Conservation (phyloP, 2,888 invertebrate genomes). For the Strigamia crassipes region DNA sequence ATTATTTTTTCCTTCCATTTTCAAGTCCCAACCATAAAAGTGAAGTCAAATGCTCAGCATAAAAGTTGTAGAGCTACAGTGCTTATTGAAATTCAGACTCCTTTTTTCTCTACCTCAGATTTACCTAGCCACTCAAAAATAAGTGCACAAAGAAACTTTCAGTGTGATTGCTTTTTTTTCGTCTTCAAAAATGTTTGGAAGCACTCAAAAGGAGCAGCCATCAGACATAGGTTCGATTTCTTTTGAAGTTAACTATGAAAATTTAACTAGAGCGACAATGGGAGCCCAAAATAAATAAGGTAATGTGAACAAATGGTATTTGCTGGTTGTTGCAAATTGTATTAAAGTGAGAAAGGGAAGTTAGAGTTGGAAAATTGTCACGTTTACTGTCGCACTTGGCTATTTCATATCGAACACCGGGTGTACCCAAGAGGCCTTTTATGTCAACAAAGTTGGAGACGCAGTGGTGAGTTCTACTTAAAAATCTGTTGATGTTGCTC, state of each 20-base stretch:
- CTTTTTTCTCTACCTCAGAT: background rate
- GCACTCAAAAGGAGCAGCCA: slow-evolving; percentile 11
- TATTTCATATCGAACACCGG: background rate
- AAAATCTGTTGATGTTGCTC: slow-evolving; percentile 31
- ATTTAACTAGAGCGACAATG: background rate
- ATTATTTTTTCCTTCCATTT: background rate
- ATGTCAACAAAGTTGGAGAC: slow-evolving; percentile 15
- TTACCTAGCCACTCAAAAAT: slow-evolving; percentile 25
- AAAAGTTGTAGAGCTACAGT: background rate
- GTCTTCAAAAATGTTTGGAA: background rate
- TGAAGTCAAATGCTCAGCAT: background rate
- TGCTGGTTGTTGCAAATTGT: background rate
- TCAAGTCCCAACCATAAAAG: background rate
- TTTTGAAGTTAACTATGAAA: background rate
- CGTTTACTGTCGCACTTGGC: slow-evolving; percentile 24
- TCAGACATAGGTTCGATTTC: slow-evolving; percentile 8
- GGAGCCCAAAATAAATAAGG: background rate
- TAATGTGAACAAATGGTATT: slow-evolving; percentile 19
- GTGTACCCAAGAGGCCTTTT: slow-evolving; percentile 1
- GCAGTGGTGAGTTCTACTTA: slow-evolving; percentile 16
- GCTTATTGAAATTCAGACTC: slow-evolving; percentile 12
- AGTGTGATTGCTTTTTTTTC: slow-evolving; percentile 12
- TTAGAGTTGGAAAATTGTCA: slow-evolving; percentile 16
- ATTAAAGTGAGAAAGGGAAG: slow-evolving; percentile 4
- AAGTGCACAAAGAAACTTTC: slow-evolving; percentile 37